These are phyloP conservation scores for Drosophila nr. perissopoda DNA, from an alignment of 2,888 invertebrate genomes.

Conservation along the genomic window DNA sequence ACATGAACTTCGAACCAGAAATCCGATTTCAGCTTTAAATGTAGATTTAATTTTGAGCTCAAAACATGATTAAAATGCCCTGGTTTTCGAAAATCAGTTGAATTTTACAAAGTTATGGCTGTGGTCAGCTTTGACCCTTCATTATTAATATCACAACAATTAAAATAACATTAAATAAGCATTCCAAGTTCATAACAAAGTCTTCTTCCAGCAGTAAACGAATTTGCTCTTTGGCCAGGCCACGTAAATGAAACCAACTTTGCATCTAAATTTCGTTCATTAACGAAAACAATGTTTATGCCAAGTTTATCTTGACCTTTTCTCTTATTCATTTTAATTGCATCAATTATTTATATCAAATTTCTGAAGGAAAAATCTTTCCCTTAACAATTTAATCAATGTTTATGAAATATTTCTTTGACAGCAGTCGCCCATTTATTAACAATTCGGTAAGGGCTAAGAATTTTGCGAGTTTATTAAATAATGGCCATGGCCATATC, in stretches of 20 bases:
- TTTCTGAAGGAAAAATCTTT: neutral
- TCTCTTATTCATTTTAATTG: conserved; percentile 2
- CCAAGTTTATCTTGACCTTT: neutral
- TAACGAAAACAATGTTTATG: neutral
- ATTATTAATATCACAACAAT: neutral
- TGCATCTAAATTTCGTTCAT: neutral
- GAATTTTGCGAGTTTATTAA: conserved; percentile 22
- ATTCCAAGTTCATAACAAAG: neutral
- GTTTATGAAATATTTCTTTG: conserved; percentile 1
- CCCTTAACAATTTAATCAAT: conserved; percentile 3
- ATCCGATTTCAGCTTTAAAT: neutral
- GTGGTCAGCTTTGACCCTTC: neutral
- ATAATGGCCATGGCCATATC: conserved; percentile 36
- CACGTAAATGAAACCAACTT: neutral
- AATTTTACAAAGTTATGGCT: neutral
- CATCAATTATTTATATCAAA: neutral
- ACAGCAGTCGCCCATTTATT: conserved; percentile 1
- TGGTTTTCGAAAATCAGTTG: neutral
- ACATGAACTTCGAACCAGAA: neutral
- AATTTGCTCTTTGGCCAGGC: neutral
- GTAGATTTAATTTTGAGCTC: neutral
- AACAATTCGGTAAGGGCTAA: neutral
- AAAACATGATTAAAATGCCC: neutral
- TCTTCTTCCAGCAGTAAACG: neutral
- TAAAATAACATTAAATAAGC: neutral